These are phyloP conservation scores for Chionodraco myersi DNA, from an alignment of 2,113 vertebrate species.

Conservation along the genomic window DNA sequence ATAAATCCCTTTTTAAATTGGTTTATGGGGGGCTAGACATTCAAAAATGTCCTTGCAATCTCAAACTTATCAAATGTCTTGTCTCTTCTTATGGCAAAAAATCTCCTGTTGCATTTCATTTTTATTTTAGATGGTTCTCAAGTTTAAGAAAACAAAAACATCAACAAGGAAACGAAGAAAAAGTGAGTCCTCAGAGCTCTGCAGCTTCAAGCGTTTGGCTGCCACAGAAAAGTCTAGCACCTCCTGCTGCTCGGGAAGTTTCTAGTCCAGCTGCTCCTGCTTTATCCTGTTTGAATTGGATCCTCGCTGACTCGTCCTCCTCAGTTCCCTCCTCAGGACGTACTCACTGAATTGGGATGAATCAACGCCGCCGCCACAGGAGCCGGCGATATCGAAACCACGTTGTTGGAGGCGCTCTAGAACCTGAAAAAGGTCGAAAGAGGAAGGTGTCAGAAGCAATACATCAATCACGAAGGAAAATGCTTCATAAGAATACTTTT, in stretches of 20 bases:
- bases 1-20: slow-evolving; percentile 73
- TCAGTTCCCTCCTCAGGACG: slow-evolving; percentile 94
- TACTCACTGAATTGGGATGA: slow-evolving; percentile 99
- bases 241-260: slow-evolving; percentile 74
- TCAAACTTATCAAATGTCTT: slow-evolving; percentile 75
- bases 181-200: slow-evolving; percentile 77
- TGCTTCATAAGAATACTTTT: background rate
- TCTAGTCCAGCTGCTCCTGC: slow-evolving; percentile 98
- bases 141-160: slow-evolving; percentile 78
- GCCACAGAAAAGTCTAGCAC: slow-evolving; percentile 79
- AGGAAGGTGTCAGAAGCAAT: slow-evolving; percentile 14
- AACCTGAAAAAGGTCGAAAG: slow-evolving; percentile 82
- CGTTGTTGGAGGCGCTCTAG: slow-evolving; percentile 97
- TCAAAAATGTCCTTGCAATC: slow-evolving; percentile 79
- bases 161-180: slow-evolving; percentile 74
- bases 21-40: slow-evolving; percentile 71
- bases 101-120: slow-evolving; percentile 71
- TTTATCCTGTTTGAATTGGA: slow-evolving; percentile 99
- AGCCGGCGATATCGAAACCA: slow-evolving; percentile 95
- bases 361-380: slow-evolving; percentile 96
- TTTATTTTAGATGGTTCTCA: slow-evolving; percentile 74
- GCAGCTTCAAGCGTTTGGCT: slow-evolving; percentile 61
- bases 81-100: slow-evolving; percentile 78
- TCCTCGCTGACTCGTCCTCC: slow-evolving; percentile 89
- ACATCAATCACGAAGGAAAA: background rate